Evolutionary conservation across 1,140 invertebrate species (phyloP).

Genomic region (Coenobita brevimanus): DNA sequence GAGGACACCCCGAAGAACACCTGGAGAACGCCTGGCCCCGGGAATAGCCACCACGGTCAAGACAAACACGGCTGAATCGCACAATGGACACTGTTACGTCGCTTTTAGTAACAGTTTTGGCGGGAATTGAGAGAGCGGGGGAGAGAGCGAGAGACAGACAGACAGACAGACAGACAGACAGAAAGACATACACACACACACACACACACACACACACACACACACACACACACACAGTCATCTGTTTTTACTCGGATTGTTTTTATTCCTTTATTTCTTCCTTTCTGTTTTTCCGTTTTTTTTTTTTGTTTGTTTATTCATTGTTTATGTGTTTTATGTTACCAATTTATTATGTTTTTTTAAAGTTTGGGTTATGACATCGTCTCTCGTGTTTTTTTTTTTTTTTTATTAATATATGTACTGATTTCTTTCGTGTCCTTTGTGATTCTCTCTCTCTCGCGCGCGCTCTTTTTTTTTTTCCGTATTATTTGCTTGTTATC

Average conservation of each 20-base stretch:
- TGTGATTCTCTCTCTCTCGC: not conserved
- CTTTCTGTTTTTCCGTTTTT: not conserved
- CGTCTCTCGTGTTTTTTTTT: too few relatives aligned
- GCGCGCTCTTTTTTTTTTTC: not conserved
- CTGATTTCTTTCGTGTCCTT: too few relatives aligned
- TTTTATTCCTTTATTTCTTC: not conserved
- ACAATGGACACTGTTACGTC: too few relatives aligned
- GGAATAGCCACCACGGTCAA: too few relatives aligned
- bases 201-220: not conserved
- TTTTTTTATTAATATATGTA: too few relatives aligned
- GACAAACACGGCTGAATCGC: too few relatives aligned
- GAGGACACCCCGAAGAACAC: too few relatives aligned
- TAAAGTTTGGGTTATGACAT: too few relatives aligned
- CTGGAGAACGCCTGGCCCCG: too few relatives aligned
- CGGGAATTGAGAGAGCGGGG: not conserved
- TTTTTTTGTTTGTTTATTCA: not conserved
- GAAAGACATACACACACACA: not conserved
- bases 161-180: conserved; percentile 15
- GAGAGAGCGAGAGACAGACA: not conserved
- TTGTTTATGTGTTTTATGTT: not conserved
- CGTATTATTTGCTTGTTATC: not conserved
- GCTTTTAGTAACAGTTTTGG: too few relatives aligned
- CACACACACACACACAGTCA: not conserved
- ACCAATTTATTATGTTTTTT: not conserved
- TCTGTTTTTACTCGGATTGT: not conserved